phyloP scores from a whole-genome alignment of 2,113 vertebrate genomes.

The Heteronetta atricapilla region DNA sequence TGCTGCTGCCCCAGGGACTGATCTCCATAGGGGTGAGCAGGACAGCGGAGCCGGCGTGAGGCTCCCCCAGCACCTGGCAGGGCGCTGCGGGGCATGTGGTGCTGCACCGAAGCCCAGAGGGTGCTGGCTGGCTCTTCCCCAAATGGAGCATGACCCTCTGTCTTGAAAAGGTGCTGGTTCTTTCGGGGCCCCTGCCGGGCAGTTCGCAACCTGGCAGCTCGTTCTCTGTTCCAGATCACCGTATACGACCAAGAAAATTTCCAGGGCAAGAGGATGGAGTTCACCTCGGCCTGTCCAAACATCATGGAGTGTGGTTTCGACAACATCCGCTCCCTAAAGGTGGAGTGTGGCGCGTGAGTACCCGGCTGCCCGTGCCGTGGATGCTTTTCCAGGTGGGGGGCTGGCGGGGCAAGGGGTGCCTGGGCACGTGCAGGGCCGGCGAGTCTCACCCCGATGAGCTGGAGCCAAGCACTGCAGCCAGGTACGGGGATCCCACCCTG shows the following conservation, averaged over 20 bases:
- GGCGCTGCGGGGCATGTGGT: not conserved
- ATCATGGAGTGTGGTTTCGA: conserved; percentile 89
- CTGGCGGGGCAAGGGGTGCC: not conserved
- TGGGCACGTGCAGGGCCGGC: rapidly evolving
- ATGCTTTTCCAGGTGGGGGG: not conserved
- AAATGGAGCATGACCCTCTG: not conserved
- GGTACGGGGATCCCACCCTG: not conserved
- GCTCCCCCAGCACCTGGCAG: conserved; percentile 36
- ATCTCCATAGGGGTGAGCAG: conserved; percentile 53
- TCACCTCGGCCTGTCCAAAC: conserved; percentile 89
- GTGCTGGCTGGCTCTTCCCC: not conserved
- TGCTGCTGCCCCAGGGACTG: conserved; percentile 43
- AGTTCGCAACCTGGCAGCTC: not conserved
- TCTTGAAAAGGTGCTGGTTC: not conserved
- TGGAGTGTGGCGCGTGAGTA: conserved; percentile 95
- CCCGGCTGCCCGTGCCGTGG: rapidly evolving
- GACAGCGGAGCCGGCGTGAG: conserved; percentile 36
- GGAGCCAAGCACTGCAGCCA: not conserved
- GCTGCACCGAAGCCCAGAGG: not conserved
- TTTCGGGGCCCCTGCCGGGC: not conserved
- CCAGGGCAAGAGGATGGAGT: conserved; percentile 93
- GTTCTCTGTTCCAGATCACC: conserved; percentile 82
- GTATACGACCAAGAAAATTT: conserved; percentile 96
- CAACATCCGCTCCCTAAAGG: conserved; percentile 91
- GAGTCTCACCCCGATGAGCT: not conserved